Percentiles rank a stretch among this genome's conserved stretches.
Conservation (phyloP, 2,113 vertebrate genomes). For the Cebus imitator region DNA sequence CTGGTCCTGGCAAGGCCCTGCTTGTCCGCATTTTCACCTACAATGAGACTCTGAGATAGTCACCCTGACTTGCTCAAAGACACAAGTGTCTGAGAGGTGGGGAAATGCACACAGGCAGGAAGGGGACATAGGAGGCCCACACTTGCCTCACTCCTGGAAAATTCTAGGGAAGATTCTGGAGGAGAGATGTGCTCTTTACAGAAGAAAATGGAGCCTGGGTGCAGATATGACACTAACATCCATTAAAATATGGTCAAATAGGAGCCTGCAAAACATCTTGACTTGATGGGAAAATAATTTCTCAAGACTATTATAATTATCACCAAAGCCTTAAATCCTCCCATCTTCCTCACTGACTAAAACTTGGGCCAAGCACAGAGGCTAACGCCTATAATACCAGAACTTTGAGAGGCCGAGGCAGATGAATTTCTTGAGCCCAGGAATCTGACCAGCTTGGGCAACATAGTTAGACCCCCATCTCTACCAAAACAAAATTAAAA, state of each 20-base stretch:
- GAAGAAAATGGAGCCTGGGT: neutral
- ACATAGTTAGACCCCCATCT: too few species aligned
- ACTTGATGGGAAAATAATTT: constrained; percentile 82
- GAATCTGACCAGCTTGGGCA: too few species aligned
- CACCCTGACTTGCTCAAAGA: neutral
- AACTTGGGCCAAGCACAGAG: too few species aligned
- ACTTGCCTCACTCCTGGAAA: neutral
- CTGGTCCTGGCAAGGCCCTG: neutral
- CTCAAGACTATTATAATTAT: constrained; percentile 89
- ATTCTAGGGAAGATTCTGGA: neutral
- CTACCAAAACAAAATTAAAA: too few species aligned
- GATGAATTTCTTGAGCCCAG: too few species aligned
- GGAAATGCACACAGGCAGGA: accelerated
- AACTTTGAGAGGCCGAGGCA: too few species aligned
- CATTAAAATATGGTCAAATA: neutral
- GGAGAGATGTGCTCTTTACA: neutral
- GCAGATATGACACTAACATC: neutral
- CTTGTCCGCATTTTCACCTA: neutral
- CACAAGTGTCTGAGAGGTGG: neutral
- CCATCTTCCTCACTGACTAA: constrained; percentile 89
- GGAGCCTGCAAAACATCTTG: constrained; percentile 74
- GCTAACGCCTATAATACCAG: too few species aligned
- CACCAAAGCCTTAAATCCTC: constrained; percentile 93
- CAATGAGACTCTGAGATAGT: neutral
- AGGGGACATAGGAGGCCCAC: neutral